Percentiles rank a stretch among this genome's conserved stretches.
These are phyloP conservation scores for Drosophila nannoptera DNA, from an alignment of 1,140 invertebrate genomes.

Conservation along the genomic window DNA sequence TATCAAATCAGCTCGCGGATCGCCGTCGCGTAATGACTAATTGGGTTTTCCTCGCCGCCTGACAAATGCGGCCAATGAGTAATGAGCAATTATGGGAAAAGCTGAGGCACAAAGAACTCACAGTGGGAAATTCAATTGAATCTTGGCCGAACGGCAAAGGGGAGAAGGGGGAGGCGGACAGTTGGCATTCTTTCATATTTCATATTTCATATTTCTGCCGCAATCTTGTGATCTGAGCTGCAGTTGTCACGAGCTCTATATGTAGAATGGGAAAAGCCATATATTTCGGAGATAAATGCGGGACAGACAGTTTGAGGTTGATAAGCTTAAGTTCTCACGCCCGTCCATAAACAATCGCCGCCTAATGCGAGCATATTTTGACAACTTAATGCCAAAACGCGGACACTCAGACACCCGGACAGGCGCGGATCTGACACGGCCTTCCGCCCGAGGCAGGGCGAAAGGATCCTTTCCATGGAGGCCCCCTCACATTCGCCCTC, in stretches of 20 bases:
- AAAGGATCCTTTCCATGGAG: too few relatives aligned
- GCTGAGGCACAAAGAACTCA: constrained; percentile 1
- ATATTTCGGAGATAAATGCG: constrained; percentile 17
- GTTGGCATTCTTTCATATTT: background rate
- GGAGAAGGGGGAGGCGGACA: background rate
- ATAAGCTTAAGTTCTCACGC: constrained; percentile 44
- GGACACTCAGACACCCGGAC: too few relatives aligned
- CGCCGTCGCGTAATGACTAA: constrained; percentile 56
- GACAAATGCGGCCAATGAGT: constrained; percentile 47
- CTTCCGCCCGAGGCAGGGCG: too few relatives aligned
- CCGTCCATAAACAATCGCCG: constrained; percentile 19
- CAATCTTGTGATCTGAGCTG: constrained; percentile 15
- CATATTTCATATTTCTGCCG: background rate
- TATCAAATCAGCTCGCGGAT: constrained; percentile 29
- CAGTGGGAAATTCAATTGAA: constrained; percentile 1
- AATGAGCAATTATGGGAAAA: constrained; percentile 33
- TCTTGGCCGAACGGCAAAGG: background rate
- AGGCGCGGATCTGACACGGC: too few relatives aligned
- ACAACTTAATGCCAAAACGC: background rate
- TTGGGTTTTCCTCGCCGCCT: constrained; percentile 66
- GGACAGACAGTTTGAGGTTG: constrained; percentile 47
- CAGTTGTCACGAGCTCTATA: constrained; percentile 19
- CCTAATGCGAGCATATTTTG: background rate
- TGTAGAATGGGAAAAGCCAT: background rate
- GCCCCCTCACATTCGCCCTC: too few relatives aligned